Conservation (phyloP, 2,113 vertebrate species). For the Vicugna pacos region DNA sequence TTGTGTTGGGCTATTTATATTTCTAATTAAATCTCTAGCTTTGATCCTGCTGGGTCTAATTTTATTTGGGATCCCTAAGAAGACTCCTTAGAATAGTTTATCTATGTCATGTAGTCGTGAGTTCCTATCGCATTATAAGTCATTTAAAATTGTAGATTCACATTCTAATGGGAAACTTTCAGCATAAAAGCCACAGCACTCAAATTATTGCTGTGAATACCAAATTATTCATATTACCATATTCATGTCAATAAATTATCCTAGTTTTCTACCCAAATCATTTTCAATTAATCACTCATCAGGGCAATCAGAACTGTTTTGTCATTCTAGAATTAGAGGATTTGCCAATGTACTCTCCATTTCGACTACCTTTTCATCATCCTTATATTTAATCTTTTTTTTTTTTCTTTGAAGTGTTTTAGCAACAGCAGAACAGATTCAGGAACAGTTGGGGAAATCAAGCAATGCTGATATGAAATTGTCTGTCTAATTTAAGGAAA, state of each 20-base stretch:
- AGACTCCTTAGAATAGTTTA: slow-evolving; percentile 58
- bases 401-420: slow-evolving; percentile 41
- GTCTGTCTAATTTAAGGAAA: not conserved
- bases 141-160: slow-evolving; percentile 74
- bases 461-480: not conserved
- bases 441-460: not conserved
- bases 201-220: slow-evolving; percentile 76
- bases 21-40: slow-evolving; percentile 69
- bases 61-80: slow-evolving; percentile 68
- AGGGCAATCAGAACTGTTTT: slow-evolving; percentile 76
- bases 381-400: slow-evolving; percentile 49
- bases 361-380: slow-evolving; percentile 53
- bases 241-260: slow-evolving; percentile 82
- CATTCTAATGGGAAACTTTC: slow-evolving; percentile 75
- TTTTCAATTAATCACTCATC: slow-evolving; percentile 80
- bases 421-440: not conserved
- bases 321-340: slow-evolving; percentile 68
- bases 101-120: slow-evolving; percentile 55
- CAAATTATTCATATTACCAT: slow-evolving; percentile 81
- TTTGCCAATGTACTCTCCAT: slow-evolving; percentile 33
- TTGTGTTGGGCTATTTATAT: slow-evolving; percentile 65
- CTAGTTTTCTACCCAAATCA: slow-evolving; percentile 76
- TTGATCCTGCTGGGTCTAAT: slow-evolving; percentile 67
- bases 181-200: slow-evolving; percentile 70
- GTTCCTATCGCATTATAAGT: slow-evolving; percentile 54